Percentiles rank a stretch among this genome's conserved stretches.
These are phyloP conservation scores for Reinhardtius hippoglossoides DNA, from an alignment of 2,113 vertebrate genomes.

Conservation along the genomic window DNA sequence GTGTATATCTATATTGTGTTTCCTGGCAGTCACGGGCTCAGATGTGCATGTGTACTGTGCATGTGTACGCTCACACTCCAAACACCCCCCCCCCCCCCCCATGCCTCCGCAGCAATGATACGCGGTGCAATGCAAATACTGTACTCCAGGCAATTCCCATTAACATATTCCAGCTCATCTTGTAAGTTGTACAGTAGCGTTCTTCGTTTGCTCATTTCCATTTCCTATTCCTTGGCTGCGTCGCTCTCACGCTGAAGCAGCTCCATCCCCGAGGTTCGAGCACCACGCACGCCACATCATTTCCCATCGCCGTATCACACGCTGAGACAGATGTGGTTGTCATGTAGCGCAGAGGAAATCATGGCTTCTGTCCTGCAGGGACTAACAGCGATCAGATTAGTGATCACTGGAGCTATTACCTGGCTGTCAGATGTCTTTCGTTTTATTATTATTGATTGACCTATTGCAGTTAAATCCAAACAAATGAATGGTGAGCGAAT, in stretches of 20 bases:
- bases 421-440: no score
- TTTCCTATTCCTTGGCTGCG: constrained; percentile 33
- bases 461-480: no score
- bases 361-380: neutral
- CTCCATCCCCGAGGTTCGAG: neutral
- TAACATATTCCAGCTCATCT: constrained; percentile 35
- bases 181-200: neutral
- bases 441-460: no score
- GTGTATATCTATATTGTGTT: constrained; percentile 6
- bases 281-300: constrained; percentile 6
- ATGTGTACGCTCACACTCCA: neutral
- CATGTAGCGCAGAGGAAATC: constrained; percentile 24
- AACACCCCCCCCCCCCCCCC: no score
- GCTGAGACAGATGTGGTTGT: constrained; percentile 10
- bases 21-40: constrained; percentile 17
- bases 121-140: constrained; percentile 28
- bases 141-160: constrained; percentile 36
- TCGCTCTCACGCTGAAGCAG: constrained; percentile 11
- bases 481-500: no score
- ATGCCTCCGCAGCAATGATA: constrained; percentile 1
- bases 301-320: constrained; percentile 6
- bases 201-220: constrained; percentile 44
- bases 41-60: neutral
- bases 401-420: neutral
- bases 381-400: neutral